Base-by-base conservation (phyloP, 2,888 invertebrate genomes). In the Blastobasis lacticolella region DNA sequence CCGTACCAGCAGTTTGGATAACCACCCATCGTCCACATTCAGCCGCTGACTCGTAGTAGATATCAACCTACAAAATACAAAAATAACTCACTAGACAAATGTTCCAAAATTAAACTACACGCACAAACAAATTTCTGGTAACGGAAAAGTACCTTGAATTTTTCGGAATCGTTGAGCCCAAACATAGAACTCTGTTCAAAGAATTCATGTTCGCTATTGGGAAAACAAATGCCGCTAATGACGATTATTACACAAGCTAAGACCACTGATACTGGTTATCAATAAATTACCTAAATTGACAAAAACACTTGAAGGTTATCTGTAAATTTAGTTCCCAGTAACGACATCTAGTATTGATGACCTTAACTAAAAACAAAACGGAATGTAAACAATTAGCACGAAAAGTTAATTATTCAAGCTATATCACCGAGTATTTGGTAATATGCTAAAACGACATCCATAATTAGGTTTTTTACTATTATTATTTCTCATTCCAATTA, bases 1-100 rank as follows among this genome's bases (percentile, higher is more conserved):
- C 57, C 97, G 91, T 45, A 97, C 97, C 67, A 97, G 88, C 58
- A 97, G 85, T 80, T 96, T 97, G 61, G 95, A 95, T 53, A 97
- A 87, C 96, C 97, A 97, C 63, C 95, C 93, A 85, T 95, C 95
- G 55, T 89, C 89, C 36, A 87, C 78, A 54, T 72, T 83, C 53
- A 77, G 62, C 48, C 76, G 69, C 48, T 73, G 68, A 69, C 73
- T 81, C 63, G 83, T 76, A 52, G 83, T 76, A 52, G 78, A 73
- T 62, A 88, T 75, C 66, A 82, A 74, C 69, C 88, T 88, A 75
- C 56, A 75, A 82, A 78, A 77, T 88, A 75, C 56, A 75, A 82
- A 78, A 77, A 71, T 67, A 76, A 67, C 64, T 66, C 10, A 8
- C 42, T n/a, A 9, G 9, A 10, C 10, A 42, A 60, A 57, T 54